Base-by-base conservation (phyloP, 2,888 invertebrate species). In the Scaptomyza polygonia region DNA sequence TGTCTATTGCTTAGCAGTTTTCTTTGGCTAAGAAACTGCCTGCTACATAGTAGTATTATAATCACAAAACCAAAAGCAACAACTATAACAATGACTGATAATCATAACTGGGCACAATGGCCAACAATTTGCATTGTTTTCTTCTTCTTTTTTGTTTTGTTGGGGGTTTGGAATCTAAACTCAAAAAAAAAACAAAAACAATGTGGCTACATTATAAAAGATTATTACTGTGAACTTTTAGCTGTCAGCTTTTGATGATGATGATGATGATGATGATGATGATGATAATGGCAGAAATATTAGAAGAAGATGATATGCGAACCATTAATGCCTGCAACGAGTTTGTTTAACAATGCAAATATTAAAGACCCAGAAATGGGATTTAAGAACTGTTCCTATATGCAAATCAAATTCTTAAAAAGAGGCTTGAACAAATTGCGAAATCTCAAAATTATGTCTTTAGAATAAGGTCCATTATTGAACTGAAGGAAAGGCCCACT, bases 41-140 rank as follows among this genome's bases (percentile, higher is more conserved):
- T 70, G 43, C 49, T 51, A 25, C n/a, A n/a, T n/a, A n/a, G 21
- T 21, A 25, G 5, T 25, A 51, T 57, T 56, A 51, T 56, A 64
- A 74, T 70, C 65, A 65, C 71, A 61, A 61, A 66, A 5, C 40
- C 39, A 45, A 32, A 36, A 51, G 14, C 49, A 42, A 32, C 45
- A 44, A 30, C 67, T 58, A 68, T 63, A 75, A 82, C 67, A 79
- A 76, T 70, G 68, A 52, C 85, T 72, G 82, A 85, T 81, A 82
- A 82, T 82, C 85, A 86, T 81, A 86, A 74, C 72, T 77, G 67
- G 61, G 59, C 82, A 83, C 87, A 83, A 83, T 83, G 82, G 82
- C 39, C 81, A 75, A 64, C 86, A 82, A 79, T 68, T 75, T 77
- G 73, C 77, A 74, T 74, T 74, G 73, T 74, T 67, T 67, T 47